Conservation (phyloP, 1,140 invertebrate species). For the Archivesica marissinica region DNA sequence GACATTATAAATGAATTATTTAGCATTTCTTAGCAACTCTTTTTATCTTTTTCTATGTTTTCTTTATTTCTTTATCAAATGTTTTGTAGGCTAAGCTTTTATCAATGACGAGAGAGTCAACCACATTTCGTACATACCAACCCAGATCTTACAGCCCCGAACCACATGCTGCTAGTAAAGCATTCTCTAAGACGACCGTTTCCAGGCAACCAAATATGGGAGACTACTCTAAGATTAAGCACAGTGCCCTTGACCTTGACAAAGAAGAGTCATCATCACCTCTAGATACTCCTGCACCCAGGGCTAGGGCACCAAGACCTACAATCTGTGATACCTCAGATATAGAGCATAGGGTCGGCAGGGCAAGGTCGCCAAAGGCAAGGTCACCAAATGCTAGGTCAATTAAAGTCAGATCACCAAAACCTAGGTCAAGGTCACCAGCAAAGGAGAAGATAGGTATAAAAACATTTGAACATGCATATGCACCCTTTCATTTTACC, state of each 20-base stretch:
- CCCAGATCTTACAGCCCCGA: constrained; percentile 56
- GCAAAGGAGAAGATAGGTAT: constrained; percentile 46
- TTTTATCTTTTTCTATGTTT: no score
- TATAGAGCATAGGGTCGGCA: constrained; percentile 18
- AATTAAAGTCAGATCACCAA: constrained; percentile 14
- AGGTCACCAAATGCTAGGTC: constrained; percentile 39
- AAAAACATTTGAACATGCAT: not conserved
- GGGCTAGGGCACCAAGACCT: constrained; percentile 53
- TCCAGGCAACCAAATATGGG: constrained; percentile 34
- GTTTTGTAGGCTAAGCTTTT: constrained; percentile 42
- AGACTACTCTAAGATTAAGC: constrained; percentile 32
- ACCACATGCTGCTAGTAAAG: constrained; percentile 38
- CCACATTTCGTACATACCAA: not conserved
- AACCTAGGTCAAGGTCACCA: constrained; percentile 50
- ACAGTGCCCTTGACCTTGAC: constrained; percentile 22
- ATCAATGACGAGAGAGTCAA: constrained; percentile 44
- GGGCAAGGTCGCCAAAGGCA: constrained; percentile 49
- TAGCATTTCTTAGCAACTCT: no score
- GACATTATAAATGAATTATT: no score
- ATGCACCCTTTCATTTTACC: not conserved
- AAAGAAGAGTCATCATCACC: constrained; percentile 44
- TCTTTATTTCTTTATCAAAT: not conserved
- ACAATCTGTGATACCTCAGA: constrained; percentile 56
- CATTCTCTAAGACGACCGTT: constrained; percentile 61
- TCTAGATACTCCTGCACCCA: constrained; percentile 58